These are phyloP conservation scores for Ophiothrix spiculata DNA, from an alignment of 35 echinoderm and acorn worm species.

Conservation along the genomic window DNA sequence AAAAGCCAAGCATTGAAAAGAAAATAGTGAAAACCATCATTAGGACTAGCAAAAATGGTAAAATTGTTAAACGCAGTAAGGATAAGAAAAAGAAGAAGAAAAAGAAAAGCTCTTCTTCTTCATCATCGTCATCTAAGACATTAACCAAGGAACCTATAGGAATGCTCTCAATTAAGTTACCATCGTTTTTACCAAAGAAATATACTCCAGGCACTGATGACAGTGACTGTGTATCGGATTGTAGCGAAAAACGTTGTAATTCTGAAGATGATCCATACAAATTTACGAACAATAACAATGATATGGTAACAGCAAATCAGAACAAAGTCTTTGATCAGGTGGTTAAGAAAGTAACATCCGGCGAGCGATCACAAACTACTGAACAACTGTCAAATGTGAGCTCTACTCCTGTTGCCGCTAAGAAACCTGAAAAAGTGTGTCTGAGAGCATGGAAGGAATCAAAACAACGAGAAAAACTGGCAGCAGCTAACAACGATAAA, in stretches of 20 bases:
- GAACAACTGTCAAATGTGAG: background rate
- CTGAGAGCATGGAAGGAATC: background rate
- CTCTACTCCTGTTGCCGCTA: background rate
- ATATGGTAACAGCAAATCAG: background rate
- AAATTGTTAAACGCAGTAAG: background rate
- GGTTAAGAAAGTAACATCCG: background rate
- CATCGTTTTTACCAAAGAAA: background rate
- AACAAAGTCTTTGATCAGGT: constrained; percentile 9
- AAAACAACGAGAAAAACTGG: constrained; percentile 11
- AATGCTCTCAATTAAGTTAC: background rate
- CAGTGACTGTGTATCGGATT: background rate
- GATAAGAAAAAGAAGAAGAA: constrained; percentile 8
- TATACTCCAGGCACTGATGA: background rate
- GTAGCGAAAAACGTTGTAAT: background rate
- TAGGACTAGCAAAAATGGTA: background rate
- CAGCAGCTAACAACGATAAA: background rate
- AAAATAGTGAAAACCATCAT: background rate
- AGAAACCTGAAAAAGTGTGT: constrained; percentile 12
- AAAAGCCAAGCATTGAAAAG: background rate
- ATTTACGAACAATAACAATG: constrained; percentile 5
- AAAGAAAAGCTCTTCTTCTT: background rate
- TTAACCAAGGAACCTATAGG: background rate
- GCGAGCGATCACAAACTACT: background rate
- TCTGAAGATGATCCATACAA: background rate
- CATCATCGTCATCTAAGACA: background rate